Conservation (phyloP, 2,888 invertebrate genomes). For the Sinohyriopsis cumingii region DNA sequence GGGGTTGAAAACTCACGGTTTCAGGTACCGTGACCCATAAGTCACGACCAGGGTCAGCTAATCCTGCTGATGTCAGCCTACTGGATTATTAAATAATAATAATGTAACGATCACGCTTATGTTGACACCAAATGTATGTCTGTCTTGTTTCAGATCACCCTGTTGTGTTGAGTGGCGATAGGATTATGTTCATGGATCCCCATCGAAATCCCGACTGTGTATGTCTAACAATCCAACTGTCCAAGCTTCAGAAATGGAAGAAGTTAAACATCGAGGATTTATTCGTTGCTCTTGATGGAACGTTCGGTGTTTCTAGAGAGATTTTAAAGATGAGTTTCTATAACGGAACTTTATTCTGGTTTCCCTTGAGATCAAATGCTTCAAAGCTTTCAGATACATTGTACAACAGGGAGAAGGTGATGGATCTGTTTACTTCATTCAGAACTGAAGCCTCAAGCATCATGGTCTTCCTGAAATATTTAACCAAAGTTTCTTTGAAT, state of each 20-base stretch:
- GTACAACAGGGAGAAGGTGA: constrained; percentile 47
- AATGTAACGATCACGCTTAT: too few species aligned
- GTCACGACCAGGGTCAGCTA: too few species aligned
- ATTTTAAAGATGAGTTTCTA: constrained; percentile 39
- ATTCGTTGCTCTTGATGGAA: constrained; percentile 40
- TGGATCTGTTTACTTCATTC: constrained; percentile 53
- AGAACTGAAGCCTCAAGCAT: constrained; percentile 53
- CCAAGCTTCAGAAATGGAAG: constrained; percentile 19
- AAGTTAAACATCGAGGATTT: constrained; percentile 26
- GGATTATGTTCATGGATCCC: constrained; percentile 62
- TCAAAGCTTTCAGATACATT: constrained; percentile 56
- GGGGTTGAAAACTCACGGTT: too few species aligned
- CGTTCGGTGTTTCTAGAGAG: constrained; percentile 42
- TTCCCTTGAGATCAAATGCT: constrained; percentile 53
- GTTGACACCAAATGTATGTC: too few species aligned
- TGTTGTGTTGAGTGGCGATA: constrained; percentile 58
- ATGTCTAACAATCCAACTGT: constrained; percentile 28
- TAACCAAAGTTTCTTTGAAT: constrained; percentile 15
- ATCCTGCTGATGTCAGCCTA: too few species aligned
- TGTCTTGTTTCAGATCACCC: constrained; percentile 54
- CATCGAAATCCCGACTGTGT: constrained; percentile 31
- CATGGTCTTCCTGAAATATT: constrained; percentile 59
- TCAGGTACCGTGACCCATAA: too few species aligned
- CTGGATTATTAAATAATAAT: too few species aligned
- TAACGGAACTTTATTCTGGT: constrained; percentile 63